phyloP scores from a whole-genome alignment of 2,113 vertebrate species.

The Labeo rohita region DNA sequence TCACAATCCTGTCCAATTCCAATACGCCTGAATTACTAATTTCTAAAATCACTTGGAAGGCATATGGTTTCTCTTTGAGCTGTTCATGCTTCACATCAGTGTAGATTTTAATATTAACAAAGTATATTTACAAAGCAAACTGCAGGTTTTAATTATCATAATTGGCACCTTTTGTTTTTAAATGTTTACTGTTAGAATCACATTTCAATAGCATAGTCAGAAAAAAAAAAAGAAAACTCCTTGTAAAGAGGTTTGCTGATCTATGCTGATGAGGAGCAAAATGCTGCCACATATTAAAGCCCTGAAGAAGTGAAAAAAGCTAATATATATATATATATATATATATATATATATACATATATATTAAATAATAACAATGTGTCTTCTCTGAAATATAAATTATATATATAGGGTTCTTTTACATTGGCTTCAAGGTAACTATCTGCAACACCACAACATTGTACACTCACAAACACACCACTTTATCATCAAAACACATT shows the following conservation, averaged over 20 bases:
- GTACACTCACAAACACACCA: conserved; percentile 31
- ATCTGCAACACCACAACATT: conserved; percentile 1
- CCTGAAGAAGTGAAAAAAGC: conserved; percentile 25
- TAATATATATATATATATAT: too few species aligned
- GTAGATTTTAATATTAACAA: conserved; percentile 21
- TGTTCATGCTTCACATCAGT: background rate
- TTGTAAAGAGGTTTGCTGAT: background rate
- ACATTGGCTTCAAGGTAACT: conserved; percentile 45
- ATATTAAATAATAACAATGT: too few species aligned
- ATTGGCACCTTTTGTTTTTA: background rate
- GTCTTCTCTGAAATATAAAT: background rate
- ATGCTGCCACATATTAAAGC: conserved; percentile 23
- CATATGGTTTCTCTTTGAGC: background rate
- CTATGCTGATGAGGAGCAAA: background rate
- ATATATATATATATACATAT: too few species aligned
- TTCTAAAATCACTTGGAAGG: background rate
- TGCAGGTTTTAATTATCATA: background rate
- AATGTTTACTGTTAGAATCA: background rate
- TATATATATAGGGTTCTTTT: conserved; percentile 56
- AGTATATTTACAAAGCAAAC: background rate
- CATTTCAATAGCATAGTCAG: conserved; percentile 7
- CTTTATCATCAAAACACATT: conserved; percentile 59
- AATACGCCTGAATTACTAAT: background rate
- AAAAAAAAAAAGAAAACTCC: background rate
- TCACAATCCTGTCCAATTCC: background rate